These are phyloP conservation scores for Entomobrya proxima DNA, from an alignment of 2,888 invertebrate genomes.

Conservation along the genomic window DNA sequence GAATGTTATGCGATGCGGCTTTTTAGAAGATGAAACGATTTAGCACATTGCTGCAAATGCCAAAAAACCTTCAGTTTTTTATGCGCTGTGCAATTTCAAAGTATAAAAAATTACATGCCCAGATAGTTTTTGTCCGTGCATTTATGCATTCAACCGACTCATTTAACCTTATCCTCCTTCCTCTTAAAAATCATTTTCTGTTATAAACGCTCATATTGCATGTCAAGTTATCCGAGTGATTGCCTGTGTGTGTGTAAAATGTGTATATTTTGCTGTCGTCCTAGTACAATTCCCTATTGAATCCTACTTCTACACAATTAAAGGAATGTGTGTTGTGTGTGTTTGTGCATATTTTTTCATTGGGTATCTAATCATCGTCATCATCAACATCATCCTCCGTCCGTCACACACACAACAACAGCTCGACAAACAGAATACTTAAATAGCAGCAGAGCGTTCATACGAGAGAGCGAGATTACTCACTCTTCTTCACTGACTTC, in stretches of 20 bases:
- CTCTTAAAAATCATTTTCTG: neutral
- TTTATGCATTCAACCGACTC: conserved; percentile 18
- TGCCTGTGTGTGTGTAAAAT: neutral
- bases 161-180: conserved; percentile 32
- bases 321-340: conserved; percentile 28
- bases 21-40: too few relatives aligned
- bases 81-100: conserved; percentile 2
- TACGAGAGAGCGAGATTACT: conserved; percentile 10
- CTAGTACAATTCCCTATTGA: conserved; percentile 2
- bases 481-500: conserved; percentile 27
- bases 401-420: conserved; percentile 23
- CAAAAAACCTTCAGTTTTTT: too few relatives aligned
- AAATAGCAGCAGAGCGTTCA: conserved; percentile 9
- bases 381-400: neutral
- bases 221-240: neutral
- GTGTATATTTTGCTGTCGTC: neutral
- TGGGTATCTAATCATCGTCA: conserved; percentile 24
- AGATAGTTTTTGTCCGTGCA: neutral
- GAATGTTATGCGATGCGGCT: neutral
- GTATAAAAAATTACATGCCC: neutral
- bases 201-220: conserved; percentile 13
- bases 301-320: neutral
- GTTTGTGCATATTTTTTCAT: conserved; percentile 22
- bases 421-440: conserved; percentile 6
- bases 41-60: too few relatives aligned